Evolutionary conservation across 2,113 vertebrate genomes (phyloP).

Genomic region (Felis catus): F.catus_Fca126_mat1.0 CM031423.1:12756501-12757000

Average conservation of each 20-base stretch:
- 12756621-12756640: neutral
- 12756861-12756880: neutral
- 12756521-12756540: neutral
- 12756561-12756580: neutral
- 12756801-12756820: neutral
- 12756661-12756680: neutral
- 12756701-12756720: neutral
- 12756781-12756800: neutral
- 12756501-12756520: neutral
- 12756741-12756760: too few relatives aligned
- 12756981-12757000: neutral
- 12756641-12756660: neutral
- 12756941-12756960: rapidly evolving
- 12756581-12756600: neutral
- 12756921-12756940: neutral
- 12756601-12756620: neutral
- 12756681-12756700: neutral
- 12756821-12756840: neutral
- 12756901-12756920: neutral
- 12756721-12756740: neutral
- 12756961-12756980: rapidly evolving
- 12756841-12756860: neutral
- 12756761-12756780: neutral
- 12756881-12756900: neutral
- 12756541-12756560: neutral